phyloP scores from a whole-genome alignment of 1,140 invertebrate genomes.

The Dermatophagoides farinae region DNA sequence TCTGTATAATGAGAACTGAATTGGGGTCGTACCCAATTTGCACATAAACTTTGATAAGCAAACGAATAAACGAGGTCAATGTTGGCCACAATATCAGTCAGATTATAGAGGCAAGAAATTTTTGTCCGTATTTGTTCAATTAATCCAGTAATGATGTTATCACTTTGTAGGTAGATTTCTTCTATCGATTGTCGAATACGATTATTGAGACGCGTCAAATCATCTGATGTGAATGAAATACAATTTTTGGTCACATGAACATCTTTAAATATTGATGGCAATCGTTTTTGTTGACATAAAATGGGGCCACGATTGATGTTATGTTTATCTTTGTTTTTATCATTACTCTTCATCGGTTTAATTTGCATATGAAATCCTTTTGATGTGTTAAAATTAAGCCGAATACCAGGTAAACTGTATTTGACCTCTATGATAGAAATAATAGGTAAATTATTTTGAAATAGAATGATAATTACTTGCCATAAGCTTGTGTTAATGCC shows the following conservation, averaged over 20 bases:
- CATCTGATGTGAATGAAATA: slow-evolving; percentile 53
- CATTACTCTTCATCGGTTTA: slow-evolving; percentile 23
- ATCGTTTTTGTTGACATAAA: slow-evolving; percentile 23
- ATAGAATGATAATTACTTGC: background rate
- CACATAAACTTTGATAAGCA: slow-evolving; percentile 38
- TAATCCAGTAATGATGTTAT: slow-evolving; percentile 29
- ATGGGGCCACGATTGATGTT: no score
- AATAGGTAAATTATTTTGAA: background rate
- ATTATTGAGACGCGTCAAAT: slow-evolving; percentile 32
- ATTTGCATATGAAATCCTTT: slow-evolving; percentile 56
- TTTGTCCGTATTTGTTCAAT: slow-evolving; percentile 36
- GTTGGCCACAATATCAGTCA: slow-evolving; percentile 54
- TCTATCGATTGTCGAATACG: background rate
- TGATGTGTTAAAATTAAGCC: slow-evolving; percentile 38
- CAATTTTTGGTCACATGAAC: slow-evolving; percentile 38
- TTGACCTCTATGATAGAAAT: slow-evolving; percentile 26
- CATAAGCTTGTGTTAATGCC: slow-evolving; percentile 27
- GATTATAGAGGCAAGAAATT: slow-evolving; percentile 49
- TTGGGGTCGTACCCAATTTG: slow-evolving; percentile 42
- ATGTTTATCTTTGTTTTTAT: background rate
- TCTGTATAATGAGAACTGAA: slow-evolving; percentile 43
- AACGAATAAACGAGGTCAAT: slow-evolving; percentile 55
- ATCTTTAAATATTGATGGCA: slow-evolving; percentile 44
- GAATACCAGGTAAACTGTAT: slow-evolving; percentile 28
- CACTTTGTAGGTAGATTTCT: slow-evolving; percentile 8